Evolutionary conservation across 2,113 vertebrate genomes (phyloP).

Genomic region (Pteronura brasiliensis): DNA sequence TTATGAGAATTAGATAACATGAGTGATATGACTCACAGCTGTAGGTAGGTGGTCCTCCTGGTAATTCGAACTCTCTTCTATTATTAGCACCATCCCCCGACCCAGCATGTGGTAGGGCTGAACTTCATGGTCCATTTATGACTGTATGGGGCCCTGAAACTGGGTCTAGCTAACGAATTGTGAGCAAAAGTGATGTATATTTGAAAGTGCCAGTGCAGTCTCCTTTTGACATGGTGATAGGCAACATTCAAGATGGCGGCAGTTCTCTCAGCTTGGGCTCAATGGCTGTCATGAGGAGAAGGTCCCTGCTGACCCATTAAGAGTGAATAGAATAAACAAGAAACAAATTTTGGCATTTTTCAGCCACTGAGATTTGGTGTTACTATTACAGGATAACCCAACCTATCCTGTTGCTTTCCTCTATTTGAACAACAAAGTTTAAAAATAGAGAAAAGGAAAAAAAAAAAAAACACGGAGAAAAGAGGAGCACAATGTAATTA

Average conservation of each 20-base stretch:
- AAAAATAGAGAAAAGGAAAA: background rate
- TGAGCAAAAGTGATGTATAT: background rate
- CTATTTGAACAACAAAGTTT: background rate
- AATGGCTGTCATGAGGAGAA: background rate
- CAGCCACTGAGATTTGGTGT: background rate
- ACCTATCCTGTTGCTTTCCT: background rate
- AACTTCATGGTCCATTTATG: background rate
- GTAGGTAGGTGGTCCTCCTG: background rate
- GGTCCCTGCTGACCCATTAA: background rate
- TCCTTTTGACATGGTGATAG: background rate
- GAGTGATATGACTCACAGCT: background rate
- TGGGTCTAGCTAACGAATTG: background rate
- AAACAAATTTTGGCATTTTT: background rate
- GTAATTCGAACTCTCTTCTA: background rate
- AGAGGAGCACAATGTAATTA: background rate
- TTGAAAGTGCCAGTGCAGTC: background rate
- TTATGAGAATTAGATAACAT: background rate
- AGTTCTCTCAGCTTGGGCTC: background rate
- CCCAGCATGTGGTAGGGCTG: background rate
- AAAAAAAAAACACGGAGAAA: background rate
- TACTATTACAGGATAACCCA: background rate
- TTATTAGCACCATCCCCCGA: background rate
- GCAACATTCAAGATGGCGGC: background rate
- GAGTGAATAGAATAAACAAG: background rate
- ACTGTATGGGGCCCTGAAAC: background rate